Evolutionary conservation across 2,888 invertebrate species (phyloP).

Genomic region (Himalopsyche anomala): DNA sequence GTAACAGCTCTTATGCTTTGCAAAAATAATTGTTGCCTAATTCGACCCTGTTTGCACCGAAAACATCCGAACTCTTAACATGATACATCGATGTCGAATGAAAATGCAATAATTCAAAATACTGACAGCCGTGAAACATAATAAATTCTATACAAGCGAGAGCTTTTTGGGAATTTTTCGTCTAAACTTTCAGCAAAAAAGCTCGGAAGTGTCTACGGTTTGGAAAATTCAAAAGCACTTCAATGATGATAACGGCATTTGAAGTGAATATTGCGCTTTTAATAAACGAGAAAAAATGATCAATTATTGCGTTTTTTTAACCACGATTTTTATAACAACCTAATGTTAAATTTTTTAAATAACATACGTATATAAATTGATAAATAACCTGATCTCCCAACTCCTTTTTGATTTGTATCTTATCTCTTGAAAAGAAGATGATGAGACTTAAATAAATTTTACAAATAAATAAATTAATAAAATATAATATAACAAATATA

Average conservation of each 20-base stretch:
- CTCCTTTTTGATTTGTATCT: no score
- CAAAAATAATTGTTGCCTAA: not conserved
- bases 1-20: no score
- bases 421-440: no score
- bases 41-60: conserved; percentile 3
- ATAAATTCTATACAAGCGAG: conserved; percentile 49
- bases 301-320: no score
- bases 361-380: no score
- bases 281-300: not conserved
- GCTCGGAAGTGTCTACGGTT: not conserved
- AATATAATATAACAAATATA: no score
- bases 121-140: conserved; percentile 54
- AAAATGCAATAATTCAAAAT: conserved; percentile 56
- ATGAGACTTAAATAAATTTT: no score
- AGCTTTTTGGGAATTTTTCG: conserved; percentile 42
- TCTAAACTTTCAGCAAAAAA: conserved; percentile 13
- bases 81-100: conserved; percentile 24
- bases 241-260: not conserved
- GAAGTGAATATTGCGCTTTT: not conserved
- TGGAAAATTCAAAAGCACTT: conserved; percentile 2
- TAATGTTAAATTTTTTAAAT: no score
- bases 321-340: no score
- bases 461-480: no score
- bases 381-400: no score
- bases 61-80: not conserved